Percentiles rank a stretch among this genome's conserved stretches.
Evolutionary conservation across 2,797 vertebrate species (phyloP).

Genomic region (Leucoraja ocellata): DNA sequence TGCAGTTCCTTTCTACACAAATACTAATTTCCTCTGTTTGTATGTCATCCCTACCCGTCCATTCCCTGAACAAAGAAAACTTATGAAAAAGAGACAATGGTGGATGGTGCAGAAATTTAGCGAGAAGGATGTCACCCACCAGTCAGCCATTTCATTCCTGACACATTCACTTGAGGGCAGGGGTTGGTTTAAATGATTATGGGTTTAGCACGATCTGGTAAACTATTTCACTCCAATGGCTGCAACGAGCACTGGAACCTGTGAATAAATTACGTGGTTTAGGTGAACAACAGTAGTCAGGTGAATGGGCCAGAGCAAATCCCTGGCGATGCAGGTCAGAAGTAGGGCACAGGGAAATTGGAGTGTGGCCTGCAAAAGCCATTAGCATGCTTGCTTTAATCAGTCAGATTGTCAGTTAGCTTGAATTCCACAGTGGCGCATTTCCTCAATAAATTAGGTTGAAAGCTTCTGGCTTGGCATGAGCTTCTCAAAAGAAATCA

Average conservation of each 20-base stretch:
- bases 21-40: too few species aligned
- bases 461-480: slow-evolving; percentile 52
- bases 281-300: slow-evolving; percentile 41
- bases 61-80: not conserved
- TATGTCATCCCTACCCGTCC: too few species aligned
- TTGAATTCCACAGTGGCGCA: slow-evolving; percentile 62
- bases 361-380: slow-evolving; percentile 57
- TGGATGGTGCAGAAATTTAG: not conserved
- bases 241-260: not conserved
- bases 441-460: slow-evolving; percentile 62
- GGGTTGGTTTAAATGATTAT: not conserved
- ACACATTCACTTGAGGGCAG: not conserved
- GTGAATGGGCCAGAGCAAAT: slow-evolving; percentile 48
- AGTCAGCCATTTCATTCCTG: not conserved
- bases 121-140: not conserved
- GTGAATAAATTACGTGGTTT: slow-evolving; percentile 23
- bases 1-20: too few species aligned
- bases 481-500: slow-evolving; percentile 33
- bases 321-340: slow-evolving; percentile 50
- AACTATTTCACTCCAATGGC: not conserved
- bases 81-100: not conserved
- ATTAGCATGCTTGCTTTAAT: slow-evolving; percentile 63
- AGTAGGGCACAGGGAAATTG: slow-evolving; percentile 48
- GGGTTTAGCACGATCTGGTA: not conserved
- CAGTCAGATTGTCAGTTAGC: slow-evolving; percentile 48